Conservation (phyloP, 2,113 vertebrate species). For the Natator depressus region DNA sequence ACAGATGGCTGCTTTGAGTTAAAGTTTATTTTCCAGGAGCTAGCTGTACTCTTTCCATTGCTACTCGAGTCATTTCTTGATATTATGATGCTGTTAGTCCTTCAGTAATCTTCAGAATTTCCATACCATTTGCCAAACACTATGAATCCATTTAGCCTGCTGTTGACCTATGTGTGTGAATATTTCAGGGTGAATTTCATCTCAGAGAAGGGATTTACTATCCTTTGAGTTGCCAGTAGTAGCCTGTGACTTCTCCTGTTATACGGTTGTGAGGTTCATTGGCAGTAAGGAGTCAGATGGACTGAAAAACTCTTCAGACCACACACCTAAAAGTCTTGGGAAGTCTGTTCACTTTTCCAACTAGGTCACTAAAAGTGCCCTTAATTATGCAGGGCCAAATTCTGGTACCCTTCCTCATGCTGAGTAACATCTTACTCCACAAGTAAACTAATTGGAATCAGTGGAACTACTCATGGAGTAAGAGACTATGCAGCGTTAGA, state of each 20-base stretch:
- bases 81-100: slow-evolving; percentile 35
- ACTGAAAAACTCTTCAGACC: not conserved
- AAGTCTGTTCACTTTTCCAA: not conserved
- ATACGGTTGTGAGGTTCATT: slow-evolving; percentile 5
- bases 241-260: not conserved
- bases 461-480: not conserved
- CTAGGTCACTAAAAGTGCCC: not conserved
- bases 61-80: slow-evolving; percentile 57
- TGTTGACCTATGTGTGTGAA: slow-evolving; percentile 62
- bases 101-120: slow-evolving; percentile 59
- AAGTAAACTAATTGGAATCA: not conserved
- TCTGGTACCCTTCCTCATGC: not conserved
- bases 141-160: slow-evolving; percentile 59
- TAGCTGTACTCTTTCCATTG: slow-evolving; percentile 57
- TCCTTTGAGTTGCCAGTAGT: not conserved
- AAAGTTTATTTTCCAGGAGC: slow-evolving; percentile 51
- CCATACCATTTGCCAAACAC: slow-evolving; percentile 58
- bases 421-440: not conserved
- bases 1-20: slow-evolving; percentile 15
- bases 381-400: not conserved
- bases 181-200: slow-evolving; percentile 51
- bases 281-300: not conserved
- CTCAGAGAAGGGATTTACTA: slow-evolving; percentile 40
- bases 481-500: not conserved
- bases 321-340: not conserved